Evolutionary conservation across 2,888 invertebrate species (phyloP), one percentile per base, ranked within the genome.

Genomic region (Ornithoptera priamus): DNA sequence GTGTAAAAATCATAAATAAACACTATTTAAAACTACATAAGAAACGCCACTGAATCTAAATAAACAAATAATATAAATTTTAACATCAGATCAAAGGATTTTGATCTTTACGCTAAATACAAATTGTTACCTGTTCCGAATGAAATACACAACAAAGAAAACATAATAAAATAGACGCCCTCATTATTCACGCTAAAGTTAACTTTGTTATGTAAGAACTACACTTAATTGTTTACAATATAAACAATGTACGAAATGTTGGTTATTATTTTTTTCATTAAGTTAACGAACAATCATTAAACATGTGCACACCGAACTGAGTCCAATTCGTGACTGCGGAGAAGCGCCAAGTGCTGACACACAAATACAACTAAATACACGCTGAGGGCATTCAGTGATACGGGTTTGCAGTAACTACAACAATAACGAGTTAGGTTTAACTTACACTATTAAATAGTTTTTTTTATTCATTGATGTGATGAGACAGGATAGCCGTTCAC

Each of bases 81-180:
- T 42, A 12, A 15, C n/a, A 46, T 1, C 50, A 53, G 0, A 18
- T 57, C 62, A 53, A 10, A 15, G 62, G 22, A 57, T 57, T 46
- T 60, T 63, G 53, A 64, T 15, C 60, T 59, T 46, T 68, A 68
- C 7, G 36, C 15, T 12, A 15, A 10, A 53, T 65, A 46, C 17
- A 68, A 58, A 57, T 62, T 72, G 63, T 60, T 71, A 71, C 75
- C 73, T 75, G 75, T 60, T 75, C 71, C 17, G 75, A 65, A 39
- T 64, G 71, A 18, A 71, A 70, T 18, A 68, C 65, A 42, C 71
- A 67, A 72, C 76, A 72, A 68, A 75, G 70, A 65, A 71, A 69
- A 59, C 67, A 64, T 36, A 46, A 20, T 53, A 71, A 67, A 20
- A 30, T 50, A 62, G 42, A 65, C 60, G 67, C 62, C 39, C 65